These are phyloP conservation scores for Acanthosepion esculentum DNA, from an alignment of 2,888 invertebrate genomes.

Conservation along the genomic window DNA sequence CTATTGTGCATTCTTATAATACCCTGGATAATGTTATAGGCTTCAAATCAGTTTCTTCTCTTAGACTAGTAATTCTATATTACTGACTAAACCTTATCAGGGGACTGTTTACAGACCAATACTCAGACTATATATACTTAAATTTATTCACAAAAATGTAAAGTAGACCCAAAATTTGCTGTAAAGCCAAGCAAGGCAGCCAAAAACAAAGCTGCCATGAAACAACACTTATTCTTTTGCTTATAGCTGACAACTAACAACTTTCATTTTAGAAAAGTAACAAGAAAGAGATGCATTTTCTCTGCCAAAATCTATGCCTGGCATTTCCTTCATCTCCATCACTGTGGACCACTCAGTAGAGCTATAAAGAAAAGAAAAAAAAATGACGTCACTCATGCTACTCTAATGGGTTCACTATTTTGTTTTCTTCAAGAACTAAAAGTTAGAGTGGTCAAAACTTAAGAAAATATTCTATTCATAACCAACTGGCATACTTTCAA, in stretches of 20 bases:
- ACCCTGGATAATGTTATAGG: background rate
- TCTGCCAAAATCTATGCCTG: background rate
- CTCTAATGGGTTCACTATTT: slow-evolving; percentile 20
- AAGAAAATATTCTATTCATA: slow-evolving; percentile 12
- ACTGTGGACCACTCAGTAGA: background rate
- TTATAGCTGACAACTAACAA: background rate
- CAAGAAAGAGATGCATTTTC: background rate
- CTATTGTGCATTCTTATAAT: background rate
- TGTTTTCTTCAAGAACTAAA: background rate
- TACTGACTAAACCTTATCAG: background rate
- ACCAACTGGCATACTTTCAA: background rate
- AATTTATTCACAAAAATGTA: background rate
- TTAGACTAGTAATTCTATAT: background rate
- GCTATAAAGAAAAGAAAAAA: background rate
- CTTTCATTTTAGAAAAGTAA: background rate
- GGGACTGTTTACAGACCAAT: background rate
- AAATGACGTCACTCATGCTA: background rate
- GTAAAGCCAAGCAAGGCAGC: background rate
- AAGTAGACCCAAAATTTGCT: background rate
- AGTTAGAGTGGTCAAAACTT: background rate
- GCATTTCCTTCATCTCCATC: background rate
- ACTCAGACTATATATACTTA: background rate
- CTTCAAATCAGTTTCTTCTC: background rate
- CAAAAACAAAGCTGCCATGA: background rate
- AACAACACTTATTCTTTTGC: background rate